Evolutionary conservation across 2,888 invertebrate genomes (phyloP), one percentile per base, ranked within the genome.

Genomic region (Leucophenga maculata): DNA sequence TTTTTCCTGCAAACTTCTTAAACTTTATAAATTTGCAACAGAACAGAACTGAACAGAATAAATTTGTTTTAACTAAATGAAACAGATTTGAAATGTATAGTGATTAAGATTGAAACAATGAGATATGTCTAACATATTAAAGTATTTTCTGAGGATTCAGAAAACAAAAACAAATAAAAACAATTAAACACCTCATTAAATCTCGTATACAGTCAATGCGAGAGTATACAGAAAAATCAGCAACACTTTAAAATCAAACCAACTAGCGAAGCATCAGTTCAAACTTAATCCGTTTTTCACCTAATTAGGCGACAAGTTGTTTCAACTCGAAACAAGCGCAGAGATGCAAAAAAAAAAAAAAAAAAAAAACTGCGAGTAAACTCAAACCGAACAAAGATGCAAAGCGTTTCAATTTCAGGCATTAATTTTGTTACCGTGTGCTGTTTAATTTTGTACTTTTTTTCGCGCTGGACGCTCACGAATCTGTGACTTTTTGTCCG

Each of bases 281-380:
- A 39, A 39, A 65, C 68, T 65, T 79, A 76, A 79, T 78, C 76
- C 77, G 74, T 77, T 69, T 77, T 76, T 73, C 73, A 78, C 72
- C 80, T 82, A 80, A 80, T 80, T 80, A 80, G 80, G 73, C 79
- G n/a, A 50, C 50, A 50, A 50, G 50, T 8, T 50, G 50, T 18
- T 50, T 50, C 18, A n/a, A 50, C 65, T 60, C 22, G 50, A 18
- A 20, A 65, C 75, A 69, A 77, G 8, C 14, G 69, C 70, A 72
- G 77, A 76, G 75, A 78, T 75, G 80, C 78, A 78, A 75, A 75
- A 52, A 52, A 20, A 52, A 52, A 52, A 52, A 14, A 1, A 52
- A 52, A 52, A 8, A 52, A 52, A 52, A 8, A 52, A 52, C 3
- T 9, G n/a, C 6, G 9, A 14, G 20, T 18, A n/a, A 52, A 52